Evolutionary conservation across 2,797 vertebrate species (phyloP).

Genomic region (Notoglanidium macrostoma): DNA sequence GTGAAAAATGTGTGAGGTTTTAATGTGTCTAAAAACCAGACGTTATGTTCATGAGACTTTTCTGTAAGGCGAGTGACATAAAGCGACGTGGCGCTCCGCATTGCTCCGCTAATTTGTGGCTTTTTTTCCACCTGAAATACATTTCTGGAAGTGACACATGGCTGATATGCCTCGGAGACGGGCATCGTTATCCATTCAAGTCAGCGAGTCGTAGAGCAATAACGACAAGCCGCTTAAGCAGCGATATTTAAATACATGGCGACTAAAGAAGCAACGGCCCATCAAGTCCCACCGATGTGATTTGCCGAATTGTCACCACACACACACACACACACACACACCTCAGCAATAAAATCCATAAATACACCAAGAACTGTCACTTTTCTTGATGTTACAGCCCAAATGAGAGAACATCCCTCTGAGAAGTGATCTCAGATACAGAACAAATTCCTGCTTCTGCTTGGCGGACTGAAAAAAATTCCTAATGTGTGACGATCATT

Average conservation of each 20-base stretch:
- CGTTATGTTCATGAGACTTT: background rate
- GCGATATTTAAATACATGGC: slow-evolving; percentile 19
- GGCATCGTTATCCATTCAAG: slow-evolving; percentile 1
- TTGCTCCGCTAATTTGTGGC: background rate
- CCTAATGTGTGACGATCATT: background rate
- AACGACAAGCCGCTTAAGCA: background rate
- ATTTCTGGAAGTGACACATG: background rate
- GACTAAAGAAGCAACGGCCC: slow-evolving; percentile 1
- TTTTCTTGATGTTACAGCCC: background rate
- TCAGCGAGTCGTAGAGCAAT: background rate
- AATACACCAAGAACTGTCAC: slow-evolving; percentile 13
- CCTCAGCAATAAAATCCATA: slow-evolving; percentile 23
- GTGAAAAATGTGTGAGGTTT: background rate
- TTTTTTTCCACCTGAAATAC: background rate
- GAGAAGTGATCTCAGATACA: background rate
- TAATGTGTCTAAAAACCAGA: background rate
- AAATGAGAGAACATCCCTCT: background rate
- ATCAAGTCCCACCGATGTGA: background rate
- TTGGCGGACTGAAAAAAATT: background rate
- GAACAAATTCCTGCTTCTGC: too few relatives aligned
- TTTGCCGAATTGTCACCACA: slow-evolving; percentile 1
- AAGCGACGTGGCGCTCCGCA: background rate
- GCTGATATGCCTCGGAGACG: background rate
- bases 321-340: background rate
- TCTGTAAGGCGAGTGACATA: background rate